Evolutionary conservation across 2,797 vertebrate genomes (phyloP).

Genomic region (Hippocampus kuda): DNA sequence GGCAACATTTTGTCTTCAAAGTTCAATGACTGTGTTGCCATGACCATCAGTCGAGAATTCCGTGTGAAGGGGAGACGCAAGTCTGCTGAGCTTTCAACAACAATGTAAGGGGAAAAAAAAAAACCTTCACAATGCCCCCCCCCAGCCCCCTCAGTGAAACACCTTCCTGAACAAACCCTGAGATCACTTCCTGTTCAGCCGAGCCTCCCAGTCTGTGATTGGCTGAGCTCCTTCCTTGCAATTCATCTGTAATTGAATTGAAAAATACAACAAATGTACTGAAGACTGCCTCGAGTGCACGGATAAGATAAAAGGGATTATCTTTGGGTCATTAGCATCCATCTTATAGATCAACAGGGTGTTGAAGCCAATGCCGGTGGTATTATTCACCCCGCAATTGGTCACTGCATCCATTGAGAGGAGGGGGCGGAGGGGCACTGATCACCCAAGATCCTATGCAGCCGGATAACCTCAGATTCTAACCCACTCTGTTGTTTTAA

Average conservation of each 20-base stretch:
- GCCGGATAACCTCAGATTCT: constrained; percentile 2
- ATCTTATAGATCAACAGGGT: not conserved
- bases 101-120: constrained; percentile 51
- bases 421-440: not conserved
- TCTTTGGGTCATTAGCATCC: not conserved
- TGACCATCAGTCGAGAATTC: not conserved
- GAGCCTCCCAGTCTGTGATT: constrained; percentile 20
- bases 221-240: constrained; percentile 1
- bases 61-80: not conserved
- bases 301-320: not conserved
- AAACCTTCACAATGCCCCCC: constrained; percentile 43
- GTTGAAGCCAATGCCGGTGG: not conserved
- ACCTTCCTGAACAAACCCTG: constrained; percentile 58
- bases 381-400: not conserved
- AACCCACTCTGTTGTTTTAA: not conserved
- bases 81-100: constrained; percentile 36
- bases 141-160: constrained; percentile 19
- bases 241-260: not conserved
- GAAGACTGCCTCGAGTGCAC: not conserved
- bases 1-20: constrained; percentile 3
- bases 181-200: constrained; percentile 59
- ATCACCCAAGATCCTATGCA: not conserved
- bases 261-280: not conserved
- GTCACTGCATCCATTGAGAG: not conserved
- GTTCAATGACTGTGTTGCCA: constrained; percentile 5